Evolutionary conservation across 2,113 vertebrate species (phyloP), one percentile per base, ranked within the genome.

Genomic region (Melospiza georgiana): DNA sequence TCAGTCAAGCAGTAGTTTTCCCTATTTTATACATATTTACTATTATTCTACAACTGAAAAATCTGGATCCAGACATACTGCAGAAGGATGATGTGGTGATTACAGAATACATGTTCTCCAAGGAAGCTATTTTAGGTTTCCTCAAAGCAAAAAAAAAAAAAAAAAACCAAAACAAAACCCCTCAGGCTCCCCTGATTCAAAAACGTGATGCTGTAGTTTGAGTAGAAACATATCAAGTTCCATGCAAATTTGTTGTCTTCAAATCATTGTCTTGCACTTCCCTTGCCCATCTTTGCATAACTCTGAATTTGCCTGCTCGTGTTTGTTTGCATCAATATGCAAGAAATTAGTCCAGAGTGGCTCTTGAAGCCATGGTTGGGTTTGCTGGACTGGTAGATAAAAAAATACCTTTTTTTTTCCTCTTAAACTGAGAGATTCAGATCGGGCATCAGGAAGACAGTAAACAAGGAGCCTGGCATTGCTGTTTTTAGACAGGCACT

Each of bases 401-500:
- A 39, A 89, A 82, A 75, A 62, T 23, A 31, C 23, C 5, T 15
- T 11, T 48, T 35, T 48, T 76, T 89, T 69, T 89, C 73, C 33
- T 63, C 74, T 80, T 78, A 86, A 83, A 84, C 15, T 6, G 41
- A 74, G 68, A 73, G 79, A 80, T 68, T 77, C 48, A 61, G 39
- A 80, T 94, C 3, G 9, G 61, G 43, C 87, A 83, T 84, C 87
- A 74, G 65, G 49, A 90, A 88, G 68, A 77, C 85, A 63, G 83
- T 94, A 93, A 95, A 92, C 79, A 88, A 74, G 72, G 83, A 92
- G 90, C 63, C 72, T 71, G 79, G 55, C 0, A 0, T 37, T 94
- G 75, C 91, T 18, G 18, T 85, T 96, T 95, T 96, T 95, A 95
- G 95, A 62, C 55, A 76, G 67, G 48, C 94, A 37, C n/a, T 11